Percentiles rank a stretch among this genome's conserved stretches.
phyloP scores from a whole-genome alignment of 2,888 invertebrate genomes.

The Andrena minutula region DNA sequence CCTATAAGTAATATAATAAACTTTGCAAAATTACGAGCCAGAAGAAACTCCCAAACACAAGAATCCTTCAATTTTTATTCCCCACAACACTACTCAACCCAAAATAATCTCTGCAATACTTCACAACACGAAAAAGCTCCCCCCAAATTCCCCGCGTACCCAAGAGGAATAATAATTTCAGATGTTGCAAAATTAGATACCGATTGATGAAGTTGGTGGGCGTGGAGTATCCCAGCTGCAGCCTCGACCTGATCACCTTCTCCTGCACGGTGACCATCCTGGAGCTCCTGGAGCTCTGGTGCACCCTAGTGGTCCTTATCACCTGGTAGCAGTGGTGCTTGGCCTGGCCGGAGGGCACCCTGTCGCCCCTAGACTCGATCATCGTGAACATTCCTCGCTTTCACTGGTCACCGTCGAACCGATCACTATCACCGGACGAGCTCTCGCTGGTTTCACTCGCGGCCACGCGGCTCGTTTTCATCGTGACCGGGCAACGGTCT shows the following conservation, averaged over 20 bases:
- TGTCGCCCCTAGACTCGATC: slow-evolving; percentile 80
- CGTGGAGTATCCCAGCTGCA: slow-evolving; percentile 84
- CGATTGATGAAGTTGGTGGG: slow-evolving; percentile 84
- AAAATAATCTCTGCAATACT: no score
- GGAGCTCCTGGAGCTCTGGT: slow-evolving; percentile 80
- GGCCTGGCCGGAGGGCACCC: slow-evolving; percentile 67
- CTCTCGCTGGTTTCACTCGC: slow-evolving; percentile 37
- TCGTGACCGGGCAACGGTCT: not conserved
- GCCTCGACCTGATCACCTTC: slow-evolving; percentile 83
- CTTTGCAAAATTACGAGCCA: no score
- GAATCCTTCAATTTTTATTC: no score
- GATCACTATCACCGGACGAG: slow-evolving; percentile 4
- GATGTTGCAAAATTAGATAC: slow-evolving; percentile 67
- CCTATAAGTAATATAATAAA: no score
- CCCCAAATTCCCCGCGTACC: no score
- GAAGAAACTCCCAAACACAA: no score
- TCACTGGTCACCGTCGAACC: slow-evolving; percentile 51
- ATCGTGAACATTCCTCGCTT: slow-evolving; percentile 77
- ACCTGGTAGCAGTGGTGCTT: slow-evolving; percentile 81
- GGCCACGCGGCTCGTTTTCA: slow-evolving; percentile 20
- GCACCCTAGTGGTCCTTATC: slow-evolving; percentile 82
- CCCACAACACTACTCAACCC: no score
- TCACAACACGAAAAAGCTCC: no score
- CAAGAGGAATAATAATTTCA: no score
- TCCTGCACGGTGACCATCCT: slow-evolving; percentile 83